These are phyloP conservation scores for Dinocampus coccinellae DNA, from an alignment of 2,888 invertebrate species.

Conservation along the genomic window DNA sequence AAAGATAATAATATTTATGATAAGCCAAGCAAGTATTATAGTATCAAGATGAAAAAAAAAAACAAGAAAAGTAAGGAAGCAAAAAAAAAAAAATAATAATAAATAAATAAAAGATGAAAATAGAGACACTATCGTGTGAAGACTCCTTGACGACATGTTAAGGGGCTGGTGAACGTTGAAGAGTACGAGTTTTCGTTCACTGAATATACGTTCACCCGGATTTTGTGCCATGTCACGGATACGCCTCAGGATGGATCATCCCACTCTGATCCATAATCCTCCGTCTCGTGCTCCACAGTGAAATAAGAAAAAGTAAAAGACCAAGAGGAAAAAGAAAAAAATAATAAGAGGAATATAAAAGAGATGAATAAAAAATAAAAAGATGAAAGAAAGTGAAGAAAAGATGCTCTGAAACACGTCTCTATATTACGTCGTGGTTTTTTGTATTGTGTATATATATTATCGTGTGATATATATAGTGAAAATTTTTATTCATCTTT, in stretches of 20 bases:
- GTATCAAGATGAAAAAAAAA: background rate
- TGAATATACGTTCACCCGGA: conserved; percentile 1
- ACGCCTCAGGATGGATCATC: conserved; percentile 24
- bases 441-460: background rate
- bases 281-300: background rate
- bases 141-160: background rate
- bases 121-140: background rate
- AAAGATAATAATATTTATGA: conserved; percentile 20
- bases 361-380: background rate
- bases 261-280: conserved; percentile 33
- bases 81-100: too few species aligned
- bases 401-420: background rate
- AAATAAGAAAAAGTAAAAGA: conserved; percentile 12
- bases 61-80: background rate
- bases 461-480: background rate
- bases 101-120: background rate
- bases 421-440: background rate
- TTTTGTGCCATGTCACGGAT: conserved; percentile 18
- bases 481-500: conserved; percentile 10
- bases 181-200: background rate
- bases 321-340: too few species aligned
- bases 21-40: background rate
- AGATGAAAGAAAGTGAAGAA: background rate
- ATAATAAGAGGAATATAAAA: conserved; percentile 3
- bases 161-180: background rate